phyloP scores from a whole-genome alignment of 1,140 invertebrate species.

The Tribolium madens region DNA sequence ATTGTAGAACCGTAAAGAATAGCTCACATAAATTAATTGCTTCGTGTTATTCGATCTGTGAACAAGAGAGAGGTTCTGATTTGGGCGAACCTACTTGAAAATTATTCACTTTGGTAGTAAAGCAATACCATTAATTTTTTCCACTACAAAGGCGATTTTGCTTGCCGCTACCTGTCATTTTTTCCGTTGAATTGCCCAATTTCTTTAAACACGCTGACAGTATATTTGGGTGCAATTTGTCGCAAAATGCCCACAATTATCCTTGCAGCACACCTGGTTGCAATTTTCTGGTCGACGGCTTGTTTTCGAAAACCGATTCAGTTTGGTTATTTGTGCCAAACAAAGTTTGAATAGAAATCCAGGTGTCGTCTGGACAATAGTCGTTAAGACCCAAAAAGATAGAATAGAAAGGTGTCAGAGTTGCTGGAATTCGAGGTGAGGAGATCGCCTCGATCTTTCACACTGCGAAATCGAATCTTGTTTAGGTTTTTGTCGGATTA shows the following conservation, averaged over 20 bases:
- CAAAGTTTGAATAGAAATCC: constrained; percentile 43
- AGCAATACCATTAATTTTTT: background rate
- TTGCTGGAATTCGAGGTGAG: constrained; percentile 30
- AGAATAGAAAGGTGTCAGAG: constrained; percentile 36
- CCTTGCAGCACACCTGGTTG: constrained; percentile 24
- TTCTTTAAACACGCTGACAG: background rate
- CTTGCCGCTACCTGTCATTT: background rate
- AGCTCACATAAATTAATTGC: background rate
- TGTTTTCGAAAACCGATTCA: constrained; percentile 41
- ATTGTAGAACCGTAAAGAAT: background rate
- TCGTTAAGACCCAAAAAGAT: background rate
- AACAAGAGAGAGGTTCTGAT: background rate
- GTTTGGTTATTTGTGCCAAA: constrained; percentile 37
- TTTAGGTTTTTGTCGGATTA: constrained; percentile 33
- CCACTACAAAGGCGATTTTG: background rate
- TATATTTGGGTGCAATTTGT: constrained; percentile 40
- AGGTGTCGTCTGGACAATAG: constrained; percentile 17
- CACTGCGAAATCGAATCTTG: constrained; percentile 35
- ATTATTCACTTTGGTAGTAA: too few species aligned
- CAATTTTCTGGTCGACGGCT: constrained; percentile 36
- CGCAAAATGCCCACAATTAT: constrained; percentile 44
- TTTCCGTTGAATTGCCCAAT: constrained; percentile 12
- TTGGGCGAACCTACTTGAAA: too few species aligned
- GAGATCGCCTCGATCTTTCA: constrained; percentile 33
- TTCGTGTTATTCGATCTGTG: background rate